phyloP scores from a whole-genome alignment of 2,797 vertebrate species.

The Leptoclinus maculatus region DNA sequence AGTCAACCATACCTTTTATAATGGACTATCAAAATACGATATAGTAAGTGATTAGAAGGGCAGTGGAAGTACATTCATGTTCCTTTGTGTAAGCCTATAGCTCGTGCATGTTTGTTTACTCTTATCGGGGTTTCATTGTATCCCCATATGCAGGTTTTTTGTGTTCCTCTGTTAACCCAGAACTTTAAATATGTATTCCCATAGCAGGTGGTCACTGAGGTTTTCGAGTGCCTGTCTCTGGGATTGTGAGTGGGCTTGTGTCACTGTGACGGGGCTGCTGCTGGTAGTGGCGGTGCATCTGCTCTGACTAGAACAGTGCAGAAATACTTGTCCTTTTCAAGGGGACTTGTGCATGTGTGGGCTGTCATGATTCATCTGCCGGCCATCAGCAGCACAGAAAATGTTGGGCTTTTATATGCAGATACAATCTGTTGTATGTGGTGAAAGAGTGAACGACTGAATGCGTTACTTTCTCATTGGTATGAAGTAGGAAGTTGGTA shows the following conservation, averaged over 20 bases:
- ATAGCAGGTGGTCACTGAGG: conserved; percentile 52
- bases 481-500: background rate
- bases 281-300: conserved; percentile 5
- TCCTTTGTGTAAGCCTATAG: background rate
- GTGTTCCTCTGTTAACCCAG: background rate
- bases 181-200: conserved; percentile 11
- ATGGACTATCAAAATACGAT: conserved; percentile 39
- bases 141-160: background rate
- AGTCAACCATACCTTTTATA: conserved; percentile 45
- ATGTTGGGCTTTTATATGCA: background rate
- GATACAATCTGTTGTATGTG: background rate
- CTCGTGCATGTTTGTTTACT: conserved; percentile 6
- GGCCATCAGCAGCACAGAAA: conserved; percentile 1
- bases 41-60: conserved; percentile 29
- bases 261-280: conserved; percentile 33
- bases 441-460: background rate
- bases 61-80: conserved; percentile 7
- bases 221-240: conserved; percentile 43
- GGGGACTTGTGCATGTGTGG: conserved; percentile 53
- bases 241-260: conserved; percentile 48
- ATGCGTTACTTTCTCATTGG: background rate
- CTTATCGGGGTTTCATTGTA: background rate
- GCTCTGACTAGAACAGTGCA: conserved; percentile 49
- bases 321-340: conserved; percentile 58
- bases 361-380: conserved; percentile 39